Evolutionary conservation across 2,888 invertebrate genomes (phyloP), one percentile per base, ranked within the genome.

Genomic region (Nomada hirtipes): DNA sequence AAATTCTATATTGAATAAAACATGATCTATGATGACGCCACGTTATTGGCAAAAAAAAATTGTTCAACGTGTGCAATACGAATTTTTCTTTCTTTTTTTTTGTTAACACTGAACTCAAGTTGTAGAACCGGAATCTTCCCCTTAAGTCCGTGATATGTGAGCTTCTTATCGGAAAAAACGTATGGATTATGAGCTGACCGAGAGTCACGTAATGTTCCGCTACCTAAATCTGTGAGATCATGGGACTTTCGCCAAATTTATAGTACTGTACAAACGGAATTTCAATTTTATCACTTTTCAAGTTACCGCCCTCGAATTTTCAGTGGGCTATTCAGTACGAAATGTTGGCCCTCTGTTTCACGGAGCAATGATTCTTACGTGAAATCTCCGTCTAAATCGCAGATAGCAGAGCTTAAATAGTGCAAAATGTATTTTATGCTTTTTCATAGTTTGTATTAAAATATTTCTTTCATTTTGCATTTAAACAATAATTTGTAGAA

Each of bases 181-280:
- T 80, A 72, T 77, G 78, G 68, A 69, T 78, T 75, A 78, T 75
- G 78, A 75, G 78, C 57, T 61, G 67, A 42, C 57, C 50, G 68
- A 78, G 78, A 57, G 68, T 75, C 75, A 69, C 75, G 78, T 78
- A 78, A 75, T 75, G 78, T 75, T 63, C 78, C 52, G 75, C 42
- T 78, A 78, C 74, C 78, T 78, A 75, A 74, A 78, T 78, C 78
- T 75, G 78, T 55, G 52, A 77, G 65, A 73, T 67, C 77, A 36
- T 47, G 73, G 53, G 65, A 67, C 77, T 65, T 63, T 47, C 10
- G 53, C 60, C 44, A 55, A 77, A 77, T 73, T 73, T 77, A 73
- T 77, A 52, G 52, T 53, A 44, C 9, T 60, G 53, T 29, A 55
- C 77, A 73, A 67, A 53, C 59, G 29, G 74, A 77, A 77, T 77